Evolutionary conservation across 2,113 vertebrate species (phyloP).

Genomic region (Actinemys pallida): DNA sequence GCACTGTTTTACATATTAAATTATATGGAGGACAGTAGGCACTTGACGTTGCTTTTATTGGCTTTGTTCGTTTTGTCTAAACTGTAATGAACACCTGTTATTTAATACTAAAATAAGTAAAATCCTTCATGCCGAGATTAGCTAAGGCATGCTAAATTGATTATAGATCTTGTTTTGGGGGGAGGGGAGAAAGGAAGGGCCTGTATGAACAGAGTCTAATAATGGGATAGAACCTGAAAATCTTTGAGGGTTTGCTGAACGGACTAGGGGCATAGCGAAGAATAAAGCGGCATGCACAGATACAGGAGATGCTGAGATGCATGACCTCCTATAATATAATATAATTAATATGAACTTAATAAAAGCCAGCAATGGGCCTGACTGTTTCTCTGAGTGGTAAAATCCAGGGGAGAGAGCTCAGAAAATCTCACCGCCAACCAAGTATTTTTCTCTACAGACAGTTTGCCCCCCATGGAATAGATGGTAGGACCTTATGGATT

Average conservation of each 20-base stretch:
- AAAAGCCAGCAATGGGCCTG: neutral
- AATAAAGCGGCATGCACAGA: neutral
- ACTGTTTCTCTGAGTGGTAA: neutral
- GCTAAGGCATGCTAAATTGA: neutral
- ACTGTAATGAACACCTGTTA: conserved; percentile 45
- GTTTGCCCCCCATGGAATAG: neutral
- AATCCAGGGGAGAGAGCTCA: neutral
- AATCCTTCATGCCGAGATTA: conserved; percentile 12
- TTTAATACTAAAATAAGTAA: conserved; percentile 26
- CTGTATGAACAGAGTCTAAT: neutral
- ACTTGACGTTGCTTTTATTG: conserved; percentile 12
- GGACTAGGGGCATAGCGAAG: fast-evolving
- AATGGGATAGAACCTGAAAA: neutral
- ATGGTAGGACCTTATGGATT: neutral
- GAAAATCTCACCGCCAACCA: neutral
- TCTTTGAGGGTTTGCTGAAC: neutral
- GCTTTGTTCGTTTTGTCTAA: conserved; percentile 11
- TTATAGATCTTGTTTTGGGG: neutral
- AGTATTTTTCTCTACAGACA: neutral
- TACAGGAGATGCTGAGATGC: neutral
- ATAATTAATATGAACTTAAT: neutral
- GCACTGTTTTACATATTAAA: neutral
- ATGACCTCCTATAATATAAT: neutral
- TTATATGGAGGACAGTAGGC: neutral
- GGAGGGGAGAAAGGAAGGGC: neutral